Percentiles rank a stretch among this genome's conserved stretches.
Conservation (phyloP, 2,797 vertebrate genomes). For the Spinus pinus region DNA sequence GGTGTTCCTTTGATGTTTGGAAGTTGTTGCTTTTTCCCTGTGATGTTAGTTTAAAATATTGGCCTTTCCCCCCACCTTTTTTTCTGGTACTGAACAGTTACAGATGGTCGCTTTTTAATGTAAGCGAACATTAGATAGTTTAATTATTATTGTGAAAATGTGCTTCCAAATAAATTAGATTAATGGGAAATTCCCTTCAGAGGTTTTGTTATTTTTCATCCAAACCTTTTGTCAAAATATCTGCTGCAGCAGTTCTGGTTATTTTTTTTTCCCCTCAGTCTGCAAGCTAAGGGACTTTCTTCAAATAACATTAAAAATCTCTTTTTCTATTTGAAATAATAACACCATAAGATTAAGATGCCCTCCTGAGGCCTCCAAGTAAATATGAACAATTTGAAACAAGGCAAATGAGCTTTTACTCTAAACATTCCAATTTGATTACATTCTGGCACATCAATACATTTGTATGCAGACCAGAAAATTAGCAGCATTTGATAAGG, state of each 20-base stretch:
- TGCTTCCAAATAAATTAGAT: conserved; percentile 72
- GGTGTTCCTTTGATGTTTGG: conserved; percentile 45
- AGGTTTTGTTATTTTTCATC: conserved; percentile 69
- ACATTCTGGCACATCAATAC: background rate
- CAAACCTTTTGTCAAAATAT: conserved; percentile 60
- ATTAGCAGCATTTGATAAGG: conserved; percentile 4
- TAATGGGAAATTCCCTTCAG: conserved; percentile 67
- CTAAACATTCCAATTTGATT: conserved; percentile 22
- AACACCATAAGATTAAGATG: background rate
- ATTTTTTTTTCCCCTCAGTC: background rate
- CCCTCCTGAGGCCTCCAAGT: conserved; percentile 20
- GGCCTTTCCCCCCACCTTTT: background rate
- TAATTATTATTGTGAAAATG: conserved; percentile 68
- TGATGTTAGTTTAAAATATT: conserved; percentile 53
- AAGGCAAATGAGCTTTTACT: background rate
- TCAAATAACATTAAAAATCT: conserved; percentile 35
- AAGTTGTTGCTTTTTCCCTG: conserved; percentile 16
- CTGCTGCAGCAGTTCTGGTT: background rate
- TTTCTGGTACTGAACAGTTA: conserved; percentile 56
- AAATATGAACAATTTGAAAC: conserved; percentile 26
- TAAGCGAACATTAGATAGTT: conserved; percentile 65
- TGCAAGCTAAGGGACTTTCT: conserved; percentile 24
- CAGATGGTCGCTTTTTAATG: conserved; percentile 57
- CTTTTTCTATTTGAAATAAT: conserved; percentile 29
- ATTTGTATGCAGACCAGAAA: conserved; percentile 5